Evolutionary conservation across 2,888 invertebrate genomes (phyloP).

Genomic region (Caenorhabditis afra): DNA sequence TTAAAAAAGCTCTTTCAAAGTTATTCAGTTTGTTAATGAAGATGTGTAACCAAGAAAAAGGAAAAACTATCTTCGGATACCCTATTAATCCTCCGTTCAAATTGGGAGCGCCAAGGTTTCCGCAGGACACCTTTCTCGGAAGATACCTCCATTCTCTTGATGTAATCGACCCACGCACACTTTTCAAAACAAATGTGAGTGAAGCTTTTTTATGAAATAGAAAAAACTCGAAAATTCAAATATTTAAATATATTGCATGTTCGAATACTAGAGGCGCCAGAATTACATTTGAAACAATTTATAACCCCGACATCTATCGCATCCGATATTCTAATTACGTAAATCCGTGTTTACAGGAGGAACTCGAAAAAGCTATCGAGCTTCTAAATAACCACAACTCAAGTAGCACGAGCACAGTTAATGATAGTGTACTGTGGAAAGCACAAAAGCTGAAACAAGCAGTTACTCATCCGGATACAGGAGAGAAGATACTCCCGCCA

Average conservation of each 20-base stretch:
- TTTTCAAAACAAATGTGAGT: constrained; percentile 81
- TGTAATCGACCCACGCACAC: constrained; percentile 82
- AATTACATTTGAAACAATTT: no score
- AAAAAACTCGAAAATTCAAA: constrained; percentile 79
- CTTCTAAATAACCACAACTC: constrained; percentile 81
- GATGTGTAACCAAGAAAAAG: no score
- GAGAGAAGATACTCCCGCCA: constrained; percentile 83
- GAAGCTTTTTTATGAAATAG: constrained; percentile 68
- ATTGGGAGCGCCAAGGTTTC: constrained; percentile 72
- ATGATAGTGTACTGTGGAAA: no score
- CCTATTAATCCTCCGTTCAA: constrained; percentile 73
- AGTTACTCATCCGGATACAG: constrained; percentile 79
- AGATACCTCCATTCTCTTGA: constrained; percentile 82
- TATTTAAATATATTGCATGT: no score
- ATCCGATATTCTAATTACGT: no score
- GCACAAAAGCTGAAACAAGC: constrained; percentile 82
- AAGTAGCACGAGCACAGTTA: no score
- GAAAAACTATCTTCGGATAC: constrained; percentile 71
- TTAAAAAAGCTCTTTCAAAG: no score
- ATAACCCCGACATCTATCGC: no score
- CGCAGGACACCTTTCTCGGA: constrained; percentile 81
- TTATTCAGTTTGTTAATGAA: no score
- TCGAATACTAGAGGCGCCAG: no score
- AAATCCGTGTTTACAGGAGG: no score
- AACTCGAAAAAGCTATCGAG: constrained; percentile 80